Conservation (phyloP, 2,888 invertebrate species). For the Julus scandinavius region DNA sequence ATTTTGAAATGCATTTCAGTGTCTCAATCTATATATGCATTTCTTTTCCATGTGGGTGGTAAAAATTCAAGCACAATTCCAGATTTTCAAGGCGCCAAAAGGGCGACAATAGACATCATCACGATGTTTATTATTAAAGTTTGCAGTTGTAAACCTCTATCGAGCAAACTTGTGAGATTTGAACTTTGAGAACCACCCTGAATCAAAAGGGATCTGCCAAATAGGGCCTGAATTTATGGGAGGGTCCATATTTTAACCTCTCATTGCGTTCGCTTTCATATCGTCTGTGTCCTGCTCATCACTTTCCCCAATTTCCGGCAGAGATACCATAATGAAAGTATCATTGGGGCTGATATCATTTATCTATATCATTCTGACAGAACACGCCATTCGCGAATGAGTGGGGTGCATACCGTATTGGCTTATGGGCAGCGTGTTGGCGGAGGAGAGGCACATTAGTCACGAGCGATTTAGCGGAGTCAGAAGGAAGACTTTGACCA, state of each 20-base stretch:
- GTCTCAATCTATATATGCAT: no score
- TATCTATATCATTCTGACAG: not conserved
- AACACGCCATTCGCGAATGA: not conserved
- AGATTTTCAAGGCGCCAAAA: no score
- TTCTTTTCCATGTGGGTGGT: no score
- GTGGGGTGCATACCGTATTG: not conserved
- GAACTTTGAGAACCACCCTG: not conserved
- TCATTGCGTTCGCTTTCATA: not conserved
- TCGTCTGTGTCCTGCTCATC: not conserved
- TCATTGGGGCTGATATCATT: not conserved
- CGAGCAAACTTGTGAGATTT: not conserved
- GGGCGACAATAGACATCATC: no score
- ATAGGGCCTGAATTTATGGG: not conserved
- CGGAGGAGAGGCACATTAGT: not conserved
- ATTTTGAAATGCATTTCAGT: no score
- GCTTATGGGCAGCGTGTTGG: not conserved
- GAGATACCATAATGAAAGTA: conserved; percentile 1
- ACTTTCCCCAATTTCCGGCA: conserved; percentile 1
- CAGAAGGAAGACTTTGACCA: not conserved
- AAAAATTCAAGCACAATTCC: no score
- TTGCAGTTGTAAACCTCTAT: no score
- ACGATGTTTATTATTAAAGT: no score
- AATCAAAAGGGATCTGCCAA: not conserved
- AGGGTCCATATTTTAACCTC: conserved; percentile 1
- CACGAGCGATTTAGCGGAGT: conserved; percentile 1